A percentile compares a stretch with the other conserved stretches of the same genome.
Conservation (phyloP, 2,797 vertebrate genomes). For the Vultur gryphus region DNA sequence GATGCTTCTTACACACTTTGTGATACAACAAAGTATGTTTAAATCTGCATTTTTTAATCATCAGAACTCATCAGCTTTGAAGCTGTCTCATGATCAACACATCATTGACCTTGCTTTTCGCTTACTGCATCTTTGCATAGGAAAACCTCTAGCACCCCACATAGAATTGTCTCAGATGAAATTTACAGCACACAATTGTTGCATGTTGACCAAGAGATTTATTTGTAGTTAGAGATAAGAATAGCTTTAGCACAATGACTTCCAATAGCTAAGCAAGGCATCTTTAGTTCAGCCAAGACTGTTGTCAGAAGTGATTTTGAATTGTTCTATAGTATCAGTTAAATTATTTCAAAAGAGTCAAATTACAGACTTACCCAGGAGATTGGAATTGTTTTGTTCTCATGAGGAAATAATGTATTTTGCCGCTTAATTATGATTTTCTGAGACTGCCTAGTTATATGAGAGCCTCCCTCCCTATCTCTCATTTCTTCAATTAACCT, state of each 20-base stretch:
- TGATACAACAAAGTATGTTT: neutral
- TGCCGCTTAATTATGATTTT: neutral
- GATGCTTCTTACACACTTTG: neutral
- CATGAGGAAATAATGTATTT: neutral
- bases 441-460: neutral
- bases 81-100: neutral
- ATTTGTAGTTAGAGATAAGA: neutral
- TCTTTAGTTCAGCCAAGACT: neutral
- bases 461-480: neutral
- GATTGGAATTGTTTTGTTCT: neutral
- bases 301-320: neutral
- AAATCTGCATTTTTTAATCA: neutral
- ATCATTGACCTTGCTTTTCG: neutral
- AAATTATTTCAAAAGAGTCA: neutral
- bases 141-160: neutral
- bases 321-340: neutral
- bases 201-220: neutral
- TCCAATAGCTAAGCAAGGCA: neutral
- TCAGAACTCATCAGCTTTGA: neutral
- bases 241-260: neutral
- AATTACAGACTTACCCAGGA: neutral
- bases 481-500: neutral
- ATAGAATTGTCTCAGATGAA: neutral
- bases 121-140: neutral
- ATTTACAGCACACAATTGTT: neutral